phyloP scores from a whole-genome alignment of 2,113 vertebrate species.

The Leptocoma aspasia region DNA sequence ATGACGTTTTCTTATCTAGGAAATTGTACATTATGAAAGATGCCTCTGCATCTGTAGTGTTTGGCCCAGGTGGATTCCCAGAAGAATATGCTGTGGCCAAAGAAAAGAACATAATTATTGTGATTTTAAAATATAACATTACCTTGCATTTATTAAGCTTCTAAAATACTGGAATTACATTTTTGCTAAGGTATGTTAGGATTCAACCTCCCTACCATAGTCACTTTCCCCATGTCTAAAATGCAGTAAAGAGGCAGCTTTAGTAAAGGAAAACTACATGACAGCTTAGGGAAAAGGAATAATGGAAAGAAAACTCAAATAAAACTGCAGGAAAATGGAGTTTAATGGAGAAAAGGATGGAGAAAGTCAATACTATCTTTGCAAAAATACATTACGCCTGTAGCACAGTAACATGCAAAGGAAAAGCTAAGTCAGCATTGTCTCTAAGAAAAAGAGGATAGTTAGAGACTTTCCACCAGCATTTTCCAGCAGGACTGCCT shows the following conservation, averaged over 20 bases:
- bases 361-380: background rate
- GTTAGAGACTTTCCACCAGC: background rate
- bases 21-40: background rate
- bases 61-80: background rate
- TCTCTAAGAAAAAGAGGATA: background rate
- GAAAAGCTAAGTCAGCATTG: background rate
- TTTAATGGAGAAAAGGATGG: background rate
- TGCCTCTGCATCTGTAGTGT: constrained; percentile 17
- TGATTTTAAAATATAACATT: background rate
- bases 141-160: background rate
- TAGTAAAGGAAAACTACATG: background rate
- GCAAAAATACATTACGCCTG: background rate
- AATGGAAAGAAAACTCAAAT: background rate
- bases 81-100: background rate
- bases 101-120: constrained; percentile 8
- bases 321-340: background rate
- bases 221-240: background rate
- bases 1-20: background rate
- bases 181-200: background rate
- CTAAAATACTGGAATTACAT: background rate
- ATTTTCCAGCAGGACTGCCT: background rate
- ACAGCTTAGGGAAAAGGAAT: background rate
- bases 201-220: background rate
- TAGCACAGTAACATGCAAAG: background rate
- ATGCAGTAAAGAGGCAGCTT: background rate